Conservation (phyloP, 2,113 vertebrate genomes). For the Actenoides lindsayi region DNA sequence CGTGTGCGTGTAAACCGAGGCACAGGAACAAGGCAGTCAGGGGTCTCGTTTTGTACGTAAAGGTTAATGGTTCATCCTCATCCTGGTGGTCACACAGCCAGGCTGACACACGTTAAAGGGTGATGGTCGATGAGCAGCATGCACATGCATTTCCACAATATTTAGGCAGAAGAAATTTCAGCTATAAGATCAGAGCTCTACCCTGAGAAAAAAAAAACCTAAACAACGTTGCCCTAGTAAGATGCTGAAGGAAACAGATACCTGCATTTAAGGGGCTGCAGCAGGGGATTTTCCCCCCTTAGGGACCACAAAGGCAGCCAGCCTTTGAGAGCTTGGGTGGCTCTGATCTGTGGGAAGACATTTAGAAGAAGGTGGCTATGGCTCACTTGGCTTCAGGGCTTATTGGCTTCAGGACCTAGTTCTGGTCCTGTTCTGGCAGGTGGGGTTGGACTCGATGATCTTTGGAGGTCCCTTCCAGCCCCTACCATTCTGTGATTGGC, state of each 20-base stretch:
- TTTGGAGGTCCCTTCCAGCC: too few species aligned
- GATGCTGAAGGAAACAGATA: not conserved
- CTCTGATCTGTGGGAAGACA: not conserved
- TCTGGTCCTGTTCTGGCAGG: too few species aligned
- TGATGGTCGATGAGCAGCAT: not conserved
- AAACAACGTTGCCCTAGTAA: not conserved
- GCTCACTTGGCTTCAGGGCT: not conserved
- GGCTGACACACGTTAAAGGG: not conserved
- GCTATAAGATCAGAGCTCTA: not conserved
- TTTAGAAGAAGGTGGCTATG: not conserved
- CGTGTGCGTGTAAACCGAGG: not conserved
- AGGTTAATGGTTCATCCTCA: not conserved
- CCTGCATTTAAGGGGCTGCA: not conserved
- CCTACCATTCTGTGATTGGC: too few species aligned
- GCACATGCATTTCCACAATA: not conserved
- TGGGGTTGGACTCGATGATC: too few species aligned
- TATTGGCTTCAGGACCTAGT: too few species aligned
- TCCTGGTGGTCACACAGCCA: not conserved
- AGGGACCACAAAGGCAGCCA: not conserved
- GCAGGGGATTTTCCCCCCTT: not conserved
- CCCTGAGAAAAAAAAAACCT: not conserved
- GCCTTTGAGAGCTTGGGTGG: not conserved
- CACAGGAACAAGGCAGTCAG: not conserved
- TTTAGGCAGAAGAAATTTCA: not conserved
- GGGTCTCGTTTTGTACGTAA: not conserved